Evolutionary conservation across 2,797 vertebrate species (phyloP), one percentile per base, ranked within the genome.

Genomic region (Huso huso): DNA sequence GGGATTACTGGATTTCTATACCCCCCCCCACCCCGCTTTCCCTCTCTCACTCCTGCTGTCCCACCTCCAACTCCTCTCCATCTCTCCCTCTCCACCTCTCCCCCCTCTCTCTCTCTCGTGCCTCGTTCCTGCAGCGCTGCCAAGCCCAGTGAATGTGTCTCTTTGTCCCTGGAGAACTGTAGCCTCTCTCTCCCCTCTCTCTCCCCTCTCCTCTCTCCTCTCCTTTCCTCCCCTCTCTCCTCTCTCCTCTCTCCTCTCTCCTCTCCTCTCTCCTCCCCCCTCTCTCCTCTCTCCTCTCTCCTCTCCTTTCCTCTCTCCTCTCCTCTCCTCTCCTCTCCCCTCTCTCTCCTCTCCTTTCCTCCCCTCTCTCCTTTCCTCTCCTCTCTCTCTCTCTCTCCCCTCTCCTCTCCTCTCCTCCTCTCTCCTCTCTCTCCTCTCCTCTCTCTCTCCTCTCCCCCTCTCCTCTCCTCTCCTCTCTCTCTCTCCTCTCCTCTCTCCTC

Each of bases 371-470:
- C 58, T 48, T 57, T 48, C 66, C 68, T 72, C 57, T 67, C 68
- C 68, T 73, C 69, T 67, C 71, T 69, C 61, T n/a, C 61, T 71
- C 66, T 53, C 11, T 63, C 67, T 57, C 57, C 64, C 62, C 53
- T 62, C 73, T 66, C 72, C 66, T 61, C 8, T n/a, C n/a, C n/a
- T n/a, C n/a, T n/a, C n/a, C n/a, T n/a, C n/a, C 48, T 70, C 63
- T 55, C 13, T n/a, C 7, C 52, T 64, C 65, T 51, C 61, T 55
- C 62, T 64, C 18, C 18, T 60, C 37, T 65, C 48, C 51, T 13
- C 50, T 53, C 63, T 63, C 61, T 48, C 52, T 55, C 15, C 62
- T 13, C 49, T 49, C 49, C 61, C 61, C 48, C 49, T 13, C 10
- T 13, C 66, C 53, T 6, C 51, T 61, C 52, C 66, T 55, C 62